Evolutionary conservation across 2,888 invertebrate genomes (phyloP).

Genomic region (Mesorhabditis belari): DNA sequence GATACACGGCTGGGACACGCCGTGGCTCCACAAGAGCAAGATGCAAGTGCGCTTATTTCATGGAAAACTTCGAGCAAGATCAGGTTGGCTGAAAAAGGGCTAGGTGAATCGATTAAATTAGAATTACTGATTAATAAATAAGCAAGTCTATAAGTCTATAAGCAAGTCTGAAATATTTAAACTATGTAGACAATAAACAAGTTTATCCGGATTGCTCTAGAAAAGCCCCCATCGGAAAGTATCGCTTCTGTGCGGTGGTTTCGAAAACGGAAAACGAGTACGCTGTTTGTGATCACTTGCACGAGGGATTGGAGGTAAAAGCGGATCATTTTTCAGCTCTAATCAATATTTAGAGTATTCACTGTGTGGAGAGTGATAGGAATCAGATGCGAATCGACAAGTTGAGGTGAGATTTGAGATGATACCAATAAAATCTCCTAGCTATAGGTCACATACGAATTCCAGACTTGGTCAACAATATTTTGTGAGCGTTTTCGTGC

Average conservation of each 20-base stretch:
- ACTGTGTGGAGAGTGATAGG: constrained; percentile 32
- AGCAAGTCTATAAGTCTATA: background rate
- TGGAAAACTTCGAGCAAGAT: constrained; percentile 24
- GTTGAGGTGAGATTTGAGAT: constrained; percentile 12
- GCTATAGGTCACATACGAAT: background rate
- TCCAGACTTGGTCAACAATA: constrained; percentile 20
- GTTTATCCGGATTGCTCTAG: background rate
- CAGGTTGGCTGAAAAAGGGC: constrained; percentile 1
- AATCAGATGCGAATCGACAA: constrained; percentile 23
- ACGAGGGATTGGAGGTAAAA: constrained; percentile 31
- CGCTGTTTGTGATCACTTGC: constrained; percentile 35
- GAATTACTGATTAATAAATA: no score
- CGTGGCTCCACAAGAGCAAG: constrained; percentile 7
- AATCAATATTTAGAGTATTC: constrained; percentile 15
- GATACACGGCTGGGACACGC: constrained; percentile 28
- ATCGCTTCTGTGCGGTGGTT: constrained; percentile 35
- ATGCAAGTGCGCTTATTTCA: constrained; percentile 13
- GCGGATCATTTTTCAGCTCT: background rate
- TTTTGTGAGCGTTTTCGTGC: constrained; percentile 31
- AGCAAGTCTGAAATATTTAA: background rate
- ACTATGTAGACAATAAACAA: background rate
- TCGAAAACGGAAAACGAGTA: constrained; percentile 22
- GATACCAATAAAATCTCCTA: background rate
- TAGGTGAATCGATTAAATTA: no score
- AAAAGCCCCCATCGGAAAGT: constrained; percentile 11